Evolutionary conservation across 1,140 invertebrate species (phyloP), one percentile per base, ranked within the genome.

Genomic region (Temnothorax longispinosus): DNA sequence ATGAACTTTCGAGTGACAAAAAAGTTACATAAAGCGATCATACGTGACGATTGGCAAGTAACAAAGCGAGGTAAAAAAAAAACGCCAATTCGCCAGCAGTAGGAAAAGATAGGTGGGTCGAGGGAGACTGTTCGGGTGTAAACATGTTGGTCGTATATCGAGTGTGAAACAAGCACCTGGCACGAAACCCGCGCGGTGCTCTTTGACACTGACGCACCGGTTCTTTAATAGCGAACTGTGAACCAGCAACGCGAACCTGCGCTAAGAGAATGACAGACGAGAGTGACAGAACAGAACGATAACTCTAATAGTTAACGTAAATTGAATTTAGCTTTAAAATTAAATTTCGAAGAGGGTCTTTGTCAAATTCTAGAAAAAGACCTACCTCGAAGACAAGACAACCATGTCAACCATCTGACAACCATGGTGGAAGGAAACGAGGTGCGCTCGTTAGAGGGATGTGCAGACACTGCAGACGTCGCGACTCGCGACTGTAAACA

Each of bases 151-250:
- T 80, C n/a, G 32, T 15, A 52, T 21, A 67, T 62, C 62, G n/a
- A 65, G 77, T 80, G 77, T 80, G 60, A 80, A 80, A 80, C 67
- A 52, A 80, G 77, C 77, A 80, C 32, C n/a, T 80, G 52, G 5
- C 32, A n/a, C 75, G 38, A 47, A 62, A 44, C 8, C 13, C 56
- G 21, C 21, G 56, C 74, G 54, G 38, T 60, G 38, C 56, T 52
- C 41, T 77, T 77, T 77, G 38, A 44, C 54, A 10, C n/a, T 58
- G 21, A 38, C 27, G 54, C n/a, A 21, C 44, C 15, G 38, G 10
- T 60, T 60, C 56, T 76, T 4, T 15, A 32, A 62, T 18, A 47
- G 41, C 35, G 60, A 60, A 62, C 2, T 44, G 38, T n/a, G 38
- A 56, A 11, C 50, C 10, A 56, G 32, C n/a, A 41, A 38, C 56